These are phyloP conservation scores for Calephelis perditalis DNA, from an alignment of 2,888 invertebrate genomes.

Conservation along the genomic window DNA sequence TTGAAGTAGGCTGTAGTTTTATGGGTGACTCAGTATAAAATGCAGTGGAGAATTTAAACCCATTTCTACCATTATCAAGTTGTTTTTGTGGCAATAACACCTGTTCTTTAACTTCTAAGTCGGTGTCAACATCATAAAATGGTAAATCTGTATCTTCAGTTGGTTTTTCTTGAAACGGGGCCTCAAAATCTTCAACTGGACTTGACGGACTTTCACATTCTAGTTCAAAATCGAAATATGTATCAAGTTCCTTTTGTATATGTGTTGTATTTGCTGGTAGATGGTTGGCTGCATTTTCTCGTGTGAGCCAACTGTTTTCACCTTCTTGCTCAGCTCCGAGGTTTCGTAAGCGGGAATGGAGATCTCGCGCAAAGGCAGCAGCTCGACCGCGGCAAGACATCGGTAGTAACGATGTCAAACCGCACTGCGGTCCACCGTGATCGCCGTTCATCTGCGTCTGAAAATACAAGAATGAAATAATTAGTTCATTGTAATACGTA, in stretches of 20 bases:
- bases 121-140: slow-evolving; percentile 73
- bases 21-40: slow-evolving; percentile 66
- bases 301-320: slow-evolving; percentile 61
- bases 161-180: slow-evolving; percentile 73
- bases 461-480: slow-evolving; percentile 37
- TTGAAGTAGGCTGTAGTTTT: slow-evolving; percentile 58
- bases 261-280: slow-evolving; percentile 42
- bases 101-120: slow-evolving; percentile 55
- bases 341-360: slow-evolving; percentile 85
- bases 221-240: slow-evolving; percentile 81
- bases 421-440: slow-evolving; percentile 79
- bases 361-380: slow-evolving; percentile 87
- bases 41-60: slow-evolving; percentile 61
- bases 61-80: slow-evolving; percentile 72
- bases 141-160: slow-evolving; percentile 75
- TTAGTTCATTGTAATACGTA: too few relatives aligned
- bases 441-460: slow-evolving; percentile 77
- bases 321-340: slow-evolving; percentile 78
- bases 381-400: slow-evolving; percentile 89
- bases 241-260: slow-evolving; percentile 67
- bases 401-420: slow-evolving; percentile 83
- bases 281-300: slow-evolving; percentile 39
- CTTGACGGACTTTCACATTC: slow-evolving; percentile 84
- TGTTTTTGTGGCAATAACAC: slow-evolving; percentile 53
- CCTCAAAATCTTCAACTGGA: slow-evolving; percentile 79